Evolutionary conservation across 2,888 invertebrate species (phyloP).

Genomic region (Toxonevra muliebris): DNA sequence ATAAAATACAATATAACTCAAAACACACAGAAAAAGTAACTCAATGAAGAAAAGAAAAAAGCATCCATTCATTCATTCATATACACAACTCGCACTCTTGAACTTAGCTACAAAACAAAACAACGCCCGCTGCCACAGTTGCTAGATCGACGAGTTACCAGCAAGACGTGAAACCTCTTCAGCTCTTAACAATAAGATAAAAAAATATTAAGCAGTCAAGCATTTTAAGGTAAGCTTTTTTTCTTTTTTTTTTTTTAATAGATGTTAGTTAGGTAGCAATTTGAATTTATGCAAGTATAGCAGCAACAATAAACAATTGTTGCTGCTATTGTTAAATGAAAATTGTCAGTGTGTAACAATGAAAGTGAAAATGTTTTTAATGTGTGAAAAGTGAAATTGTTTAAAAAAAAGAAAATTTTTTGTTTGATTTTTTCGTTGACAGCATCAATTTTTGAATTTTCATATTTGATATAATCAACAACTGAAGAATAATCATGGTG

Average conservation of each 20-base stretch:
- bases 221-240: constrained; percentile 16
- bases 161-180: constrained; percentile 19
- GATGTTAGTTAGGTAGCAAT: neutral
- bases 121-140: constrained; percentile 21
- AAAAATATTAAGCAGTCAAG: no score
- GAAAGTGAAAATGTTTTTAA: neutral
- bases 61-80: no score
- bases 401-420: no score
- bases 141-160: constrained; percentile 28
- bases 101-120: no score
- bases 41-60: no score
- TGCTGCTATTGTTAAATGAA: constrained; percentile 1
- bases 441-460: constrained; percentile 6
- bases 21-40: no score
- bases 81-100: no score
- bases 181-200: no score
- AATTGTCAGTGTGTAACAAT: neutral
- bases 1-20: no score
- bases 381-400: neutral
- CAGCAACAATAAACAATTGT: neutral
- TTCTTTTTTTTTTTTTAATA: constrained; percentile 14
- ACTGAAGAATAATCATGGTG: constrained; percentile 46
- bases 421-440: neutral
- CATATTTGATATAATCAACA: neutral
- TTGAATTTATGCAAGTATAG: no score